Conservation (phyloP, 2,113 vertebrate species). For the Choloepus hoffmanni region DNA sequence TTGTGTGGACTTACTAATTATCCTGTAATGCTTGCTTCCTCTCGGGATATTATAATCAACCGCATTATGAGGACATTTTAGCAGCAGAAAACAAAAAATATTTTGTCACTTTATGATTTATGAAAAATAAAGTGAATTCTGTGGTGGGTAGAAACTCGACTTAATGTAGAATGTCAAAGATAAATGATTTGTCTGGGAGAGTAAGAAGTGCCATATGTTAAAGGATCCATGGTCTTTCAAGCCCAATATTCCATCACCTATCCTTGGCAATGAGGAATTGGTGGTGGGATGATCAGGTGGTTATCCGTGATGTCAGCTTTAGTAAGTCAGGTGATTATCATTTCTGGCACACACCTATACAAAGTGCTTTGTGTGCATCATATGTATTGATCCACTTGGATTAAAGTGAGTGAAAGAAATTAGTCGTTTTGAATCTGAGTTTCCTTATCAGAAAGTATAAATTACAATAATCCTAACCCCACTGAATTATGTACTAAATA, state of each 20-base stretch:
- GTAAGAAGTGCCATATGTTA: neutral
- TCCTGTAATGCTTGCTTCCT: neutral
- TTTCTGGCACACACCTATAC: neutral
- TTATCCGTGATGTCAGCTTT: neutral
- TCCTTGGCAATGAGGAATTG: neutral
- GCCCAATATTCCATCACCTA: neutral
- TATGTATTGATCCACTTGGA: neutral
- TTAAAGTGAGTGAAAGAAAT: neutral
- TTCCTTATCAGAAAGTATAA: constrained; percentile 24
- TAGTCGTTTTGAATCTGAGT: neutral
- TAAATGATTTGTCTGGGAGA: constrained; percentile 29
- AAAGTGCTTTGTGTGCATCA: neutral
- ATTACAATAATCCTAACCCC: neutral
- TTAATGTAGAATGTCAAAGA: constrained; percentile 34
- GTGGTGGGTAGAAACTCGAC: neutral
- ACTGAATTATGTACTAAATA: neutral
- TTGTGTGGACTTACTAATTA: neutral
- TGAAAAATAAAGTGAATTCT: constrained; percentile 39
- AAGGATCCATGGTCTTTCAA: neutral
- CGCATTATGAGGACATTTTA: neutral
- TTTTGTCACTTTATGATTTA: neutral
- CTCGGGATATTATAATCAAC: neutral
- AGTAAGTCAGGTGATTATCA: neutral
- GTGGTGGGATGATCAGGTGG: neutral
- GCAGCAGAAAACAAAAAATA: constrained; percentile 27